Percentiles rank a stretch among this genome's conserved stretches.
Evolutionary conservation across 2,113 vertebrate species (phyloP).

Genomic region (Eulemur rufifrons): DNA sequence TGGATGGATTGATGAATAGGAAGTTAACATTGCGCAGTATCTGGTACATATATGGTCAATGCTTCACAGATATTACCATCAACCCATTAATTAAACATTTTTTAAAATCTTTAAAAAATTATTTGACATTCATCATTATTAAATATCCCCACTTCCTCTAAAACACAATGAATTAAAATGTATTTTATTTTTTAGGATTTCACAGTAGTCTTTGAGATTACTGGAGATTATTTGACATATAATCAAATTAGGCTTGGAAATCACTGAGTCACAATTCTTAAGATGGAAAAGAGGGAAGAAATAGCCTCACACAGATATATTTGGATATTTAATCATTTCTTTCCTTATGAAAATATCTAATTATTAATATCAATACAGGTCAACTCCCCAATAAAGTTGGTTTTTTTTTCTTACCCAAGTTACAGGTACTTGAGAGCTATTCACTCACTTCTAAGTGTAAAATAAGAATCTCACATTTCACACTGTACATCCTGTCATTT

Average conservation of each 20-base stretch:
- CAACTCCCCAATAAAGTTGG: background rate
- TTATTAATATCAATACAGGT: background rate
- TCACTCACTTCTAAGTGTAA: slow-evolving; percentile 60
- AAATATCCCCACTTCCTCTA: background rate
- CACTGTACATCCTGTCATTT: slow-evolving; percentile 28
- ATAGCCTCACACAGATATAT: background rate
- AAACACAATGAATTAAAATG: slow-evolving; percentile 2
- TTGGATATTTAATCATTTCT: slow-evolving; percentile 6
- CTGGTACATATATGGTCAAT: background rate
- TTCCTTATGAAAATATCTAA: background rate
- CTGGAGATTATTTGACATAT: background rate
- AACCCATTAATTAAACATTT: background rate
- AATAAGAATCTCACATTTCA: slow-evolving; percentile 48
- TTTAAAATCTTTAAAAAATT: background rate
- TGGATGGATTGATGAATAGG: background rate
- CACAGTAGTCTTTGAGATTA: background rate
- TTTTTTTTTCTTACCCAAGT: background rate
- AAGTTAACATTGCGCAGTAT: background rate
- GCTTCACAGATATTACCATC: background rate
- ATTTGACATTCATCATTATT: background rate
- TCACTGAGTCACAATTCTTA: background rate
- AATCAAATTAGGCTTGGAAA: background rate
- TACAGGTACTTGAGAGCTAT: slow-evolving; percentile 3
- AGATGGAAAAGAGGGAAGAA: background rate
- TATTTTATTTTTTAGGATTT: background rate